Conservation (phyloP, 2,888 invertebrate species). For the Lasioglossum morio region DNA sequence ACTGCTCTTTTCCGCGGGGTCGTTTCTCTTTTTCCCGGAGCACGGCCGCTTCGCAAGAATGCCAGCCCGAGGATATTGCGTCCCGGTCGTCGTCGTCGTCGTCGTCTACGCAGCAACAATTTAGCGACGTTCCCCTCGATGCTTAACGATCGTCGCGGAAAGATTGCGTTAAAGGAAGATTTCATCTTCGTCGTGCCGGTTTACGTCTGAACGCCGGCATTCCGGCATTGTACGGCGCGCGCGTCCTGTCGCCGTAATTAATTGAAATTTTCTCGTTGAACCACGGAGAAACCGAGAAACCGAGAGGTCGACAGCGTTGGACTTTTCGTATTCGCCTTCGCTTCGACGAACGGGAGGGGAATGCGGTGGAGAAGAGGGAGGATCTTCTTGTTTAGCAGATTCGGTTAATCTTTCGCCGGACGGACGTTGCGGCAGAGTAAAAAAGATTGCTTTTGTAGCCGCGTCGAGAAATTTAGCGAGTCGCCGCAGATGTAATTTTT, state of each 20-base stretch:
- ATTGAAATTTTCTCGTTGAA: constrained; percentile 17
- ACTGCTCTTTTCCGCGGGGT: neutral
- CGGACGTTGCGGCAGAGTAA: neutral
- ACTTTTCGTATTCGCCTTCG: constrained; percentile 11
- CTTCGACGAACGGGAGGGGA: neutral
- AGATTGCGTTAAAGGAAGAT: constrained; percentile 19
- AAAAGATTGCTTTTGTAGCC: constrained; percentile 41
- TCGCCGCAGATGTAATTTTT: constrained; percentile 62
- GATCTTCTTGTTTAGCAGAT: constrained; percentile 39
- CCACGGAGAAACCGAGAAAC: neutral
- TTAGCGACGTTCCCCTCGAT: neutral
- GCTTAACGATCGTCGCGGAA: constrained; percentile 9
- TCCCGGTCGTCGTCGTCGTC: neutral
- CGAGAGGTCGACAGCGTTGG: neutral
- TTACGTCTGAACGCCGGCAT: neutral
- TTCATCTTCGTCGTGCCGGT: neutral
- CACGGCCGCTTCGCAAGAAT: neutral
- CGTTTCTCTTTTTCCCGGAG: neutral
- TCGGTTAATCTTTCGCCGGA: constrained; percentile 36
- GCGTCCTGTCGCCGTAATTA: constrained; percentile 14
- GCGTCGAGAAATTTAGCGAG: constrained; percentile 36
- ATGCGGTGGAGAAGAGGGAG: neutral
- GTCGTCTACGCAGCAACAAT: neutral
- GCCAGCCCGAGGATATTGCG: neutral
- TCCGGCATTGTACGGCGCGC: neutral